Base-by-base conservation (phyloP, 2,113 vertebrate species). In the Brienomyrus longianalis region DNA sequence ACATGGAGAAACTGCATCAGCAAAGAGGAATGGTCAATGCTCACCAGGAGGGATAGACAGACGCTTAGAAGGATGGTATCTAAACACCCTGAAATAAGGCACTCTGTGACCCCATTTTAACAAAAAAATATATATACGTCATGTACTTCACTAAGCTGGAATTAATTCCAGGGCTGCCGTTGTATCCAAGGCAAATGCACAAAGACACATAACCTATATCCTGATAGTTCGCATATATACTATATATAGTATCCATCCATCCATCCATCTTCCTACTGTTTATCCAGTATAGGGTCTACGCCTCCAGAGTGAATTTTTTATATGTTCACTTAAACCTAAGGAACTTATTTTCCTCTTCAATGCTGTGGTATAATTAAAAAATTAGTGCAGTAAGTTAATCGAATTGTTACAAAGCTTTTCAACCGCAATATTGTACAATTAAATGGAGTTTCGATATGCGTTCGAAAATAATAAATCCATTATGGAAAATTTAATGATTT, bases 311-410 rank as follows among this genome's bases (percentile, higher is more conserved):
- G 88, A 90, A 91, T 91, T 88, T 91, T 91, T 89, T 92, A 92
- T 85, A 90, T 88, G 90, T 86, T 89, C 90, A 88, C 93, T 86
- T 90, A 89, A 93, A 92, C 39, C 35, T 70, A 51, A 62, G 2
- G 5, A 90, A 86, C 90, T 91, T 90, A 62, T 88, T 62, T 23
- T 62, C 52, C 87, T 84, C 47, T 86, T 88, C 21, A 43, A 2
- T 21, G 87, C 87, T 45, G 35, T 48, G 39, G 39, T 39, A 88
- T 88, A 43, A 80, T 80, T 80, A 80, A 80, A 45, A 43, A 66
- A n/a, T 62, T 88, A 39, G 85, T 35, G 87, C 17, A 45, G 15
- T 88, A 31, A 52, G 56, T 88, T 88, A 35, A 88, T 59, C 87
- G 54, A 88, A 62, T 66, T 88, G 87, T 88, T 54, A 88, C 27